These are phyloP conservation scores for Gisinianus flammeolus DNA, from an alignment of 2,888 invertebrate genomes.

Conservation along the genomic window DNA sequence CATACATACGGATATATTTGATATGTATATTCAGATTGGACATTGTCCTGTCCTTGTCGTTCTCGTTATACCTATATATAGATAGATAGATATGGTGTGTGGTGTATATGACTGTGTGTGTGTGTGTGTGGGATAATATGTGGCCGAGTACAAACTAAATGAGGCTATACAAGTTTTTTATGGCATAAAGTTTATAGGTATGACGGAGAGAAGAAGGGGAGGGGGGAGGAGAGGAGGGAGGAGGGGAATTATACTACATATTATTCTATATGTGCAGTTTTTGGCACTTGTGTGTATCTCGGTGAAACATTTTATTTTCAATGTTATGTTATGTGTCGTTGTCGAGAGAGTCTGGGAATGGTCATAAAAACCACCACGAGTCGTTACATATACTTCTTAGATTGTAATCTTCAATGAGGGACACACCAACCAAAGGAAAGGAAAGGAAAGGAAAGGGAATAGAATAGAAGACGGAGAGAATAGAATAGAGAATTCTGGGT, in stretches of 20 bases:
- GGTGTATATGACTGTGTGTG: too few species aligned
- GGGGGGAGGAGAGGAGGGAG: slow-evolving; percentile 26
- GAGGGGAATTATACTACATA: slow-evolving; percentile 34
- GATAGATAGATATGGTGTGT: too few species aligned
- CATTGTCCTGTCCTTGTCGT: too few species aligned
- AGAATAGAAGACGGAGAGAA: slow-evolving; percentile 1
- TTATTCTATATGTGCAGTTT: too few species aligned
- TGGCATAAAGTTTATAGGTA: neutral
- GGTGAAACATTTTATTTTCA: slow-evolving; percentile 17
- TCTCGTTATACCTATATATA: too few species aligned
- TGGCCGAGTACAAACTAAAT: too few species aligned
- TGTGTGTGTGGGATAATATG: too few species aligned
- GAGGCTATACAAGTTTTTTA: neutral
- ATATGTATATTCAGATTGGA: too few species aligned
- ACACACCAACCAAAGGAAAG: neutral
- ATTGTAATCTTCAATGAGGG: slow-evolving; percentile 20
- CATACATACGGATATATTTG: too few species aligned
- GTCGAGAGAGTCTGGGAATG: slow-evolving; percentile 17
- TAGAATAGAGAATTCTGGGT: neutral
- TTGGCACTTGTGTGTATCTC: neutral
- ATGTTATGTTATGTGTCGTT: slow-evolving; percentile 24
- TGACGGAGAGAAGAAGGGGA: neutral
- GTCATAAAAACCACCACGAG: slow-evolving; percentile 28
- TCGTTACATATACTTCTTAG: slow-evolving; percentile 30
- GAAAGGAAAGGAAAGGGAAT: neutral